These are phyloP conservation scores for Pygocentrus nattereri DNA, from an alignment of 2,797 vertebrate species.

Conservation along the genomic window DNA sequence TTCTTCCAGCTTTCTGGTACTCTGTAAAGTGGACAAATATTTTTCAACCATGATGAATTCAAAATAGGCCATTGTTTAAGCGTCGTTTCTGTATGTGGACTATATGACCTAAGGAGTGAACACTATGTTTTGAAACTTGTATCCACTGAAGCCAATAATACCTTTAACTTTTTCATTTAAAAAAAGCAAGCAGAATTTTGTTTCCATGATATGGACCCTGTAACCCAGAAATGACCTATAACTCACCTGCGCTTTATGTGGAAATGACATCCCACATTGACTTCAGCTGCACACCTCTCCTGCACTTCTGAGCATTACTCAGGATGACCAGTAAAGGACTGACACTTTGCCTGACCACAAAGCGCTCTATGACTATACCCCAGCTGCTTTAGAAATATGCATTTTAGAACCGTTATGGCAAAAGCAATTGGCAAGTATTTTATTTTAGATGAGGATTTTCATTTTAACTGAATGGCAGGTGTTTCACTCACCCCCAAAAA, in stretches of 20 bases:
- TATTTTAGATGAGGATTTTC: slow-evolving; percentile 32
- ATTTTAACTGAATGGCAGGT: slow-evolving; percentile 17
- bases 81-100: not conserved
- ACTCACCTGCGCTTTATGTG: too few relatives aligned
- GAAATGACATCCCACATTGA: too few relatives aligned
- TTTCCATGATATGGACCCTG: too few relatives aligned
- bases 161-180: too few relatives aligned
- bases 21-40: not conserved
- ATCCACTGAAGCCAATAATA: not conserved
- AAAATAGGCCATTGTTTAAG: not conserved
- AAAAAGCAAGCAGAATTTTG: too few relatives aligned
- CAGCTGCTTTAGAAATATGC: slow-evolving; percentile 2
- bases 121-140: not conserved
- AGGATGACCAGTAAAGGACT: too few relatives aligned
- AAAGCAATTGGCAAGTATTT: slow-evolving; percentile 6
- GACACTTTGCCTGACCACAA: not conserved
- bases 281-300: not conserved
- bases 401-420: slow-evolving; percentile 18
- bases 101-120: not conserved
- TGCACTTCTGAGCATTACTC: not conserved
- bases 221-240: too few relatives aligned
- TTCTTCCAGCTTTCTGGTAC: too few relatives aligned
- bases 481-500: slow-evolving; percentile 37
- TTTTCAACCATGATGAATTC: not conserved
- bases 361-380: not conserved